Percentiles rank a stretch among this genome's conserved stretches.
Conservation (phyloP, 2,888 invertebrate genomes). For the Gortyna flavago region DNA sequence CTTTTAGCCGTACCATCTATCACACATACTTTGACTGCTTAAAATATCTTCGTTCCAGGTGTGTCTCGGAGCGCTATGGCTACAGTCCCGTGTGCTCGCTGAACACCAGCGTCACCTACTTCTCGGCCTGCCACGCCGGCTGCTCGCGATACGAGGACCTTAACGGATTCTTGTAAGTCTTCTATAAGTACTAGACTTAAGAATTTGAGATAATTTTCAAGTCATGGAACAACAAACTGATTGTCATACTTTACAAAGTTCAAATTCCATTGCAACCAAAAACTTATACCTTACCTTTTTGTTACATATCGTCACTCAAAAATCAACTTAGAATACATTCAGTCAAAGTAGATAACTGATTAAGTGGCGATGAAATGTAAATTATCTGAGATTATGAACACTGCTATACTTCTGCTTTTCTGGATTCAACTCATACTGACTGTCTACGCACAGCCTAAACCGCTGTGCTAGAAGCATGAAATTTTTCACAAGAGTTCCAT, state of each 20-base stretch:
- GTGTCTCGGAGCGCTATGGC: conserved; percentile 79
- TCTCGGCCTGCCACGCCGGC: conserved; percentile 85
- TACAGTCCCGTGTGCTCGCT: conserved; percentile 83
- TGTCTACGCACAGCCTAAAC: no score
- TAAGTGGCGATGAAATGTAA: no score
- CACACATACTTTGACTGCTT: neutral
- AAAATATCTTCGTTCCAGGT: conserved; percentile 68
- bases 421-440: no score
- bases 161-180: conserved; percentile 81
- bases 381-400: no score
- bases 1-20: neutral
- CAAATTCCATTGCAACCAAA: neutral
- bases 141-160: conserved; percentile 77
- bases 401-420: no score
- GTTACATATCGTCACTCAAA: neutral
- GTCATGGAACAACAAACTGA: neutral
- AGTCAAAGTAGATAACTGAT: no score
- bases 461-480: no score
- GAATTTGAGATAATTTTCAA: neutral
- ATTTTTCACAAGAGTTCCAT: no score
- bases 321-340: no score
- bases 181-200: neutral
- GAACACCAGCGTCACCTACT: conserved; percentile 76
- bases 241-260: neutral
- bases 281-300: neutral